phyloP scores from a whole-genome alignment of 2,113 vertebrate species.

The Corythaixoides concolor region DNA sequence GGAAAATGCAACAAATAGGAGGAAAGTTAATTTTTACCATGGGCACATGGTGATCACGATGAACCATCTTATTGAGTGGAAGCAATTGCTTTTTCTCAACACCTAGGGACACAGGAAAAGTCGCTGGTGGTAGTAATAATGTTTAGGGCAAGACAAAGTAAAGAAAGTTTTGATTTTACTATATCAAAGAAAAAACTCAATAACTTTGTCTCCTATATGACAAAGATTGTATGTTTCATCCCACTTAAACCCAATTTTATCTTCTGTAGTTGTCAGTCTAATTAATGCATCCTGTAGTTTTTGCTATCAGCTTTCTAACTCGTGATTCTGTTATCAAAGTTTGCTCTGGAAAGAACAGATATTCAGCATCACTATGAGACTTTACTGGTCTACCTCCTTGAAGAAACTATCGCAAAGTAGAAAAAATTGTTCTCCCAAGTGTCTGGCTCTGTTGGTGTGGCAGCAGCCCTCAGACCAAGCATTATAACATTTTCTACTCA shows the following conservation, averaged over 20 bases:
- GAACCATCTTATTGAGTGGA: background rate
- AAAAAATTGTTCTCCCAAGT: background rate
- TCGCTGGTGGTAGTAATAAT: background rate
- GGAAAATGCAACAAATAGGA: background rate
- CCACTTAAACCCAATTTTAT: too few relatives aligned
- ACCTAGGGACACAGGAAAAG: background rate
- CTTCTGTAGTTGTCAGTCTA: too few relatives aligned
- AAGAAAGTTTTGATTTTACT: background rate
- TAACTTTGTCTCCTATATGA: background rate
- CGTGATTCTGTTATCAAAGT: background rate
- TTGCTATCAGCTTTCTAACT: background rate
- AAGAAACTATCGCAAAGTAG: background rate
- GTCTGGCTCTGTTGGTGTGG: background rate
- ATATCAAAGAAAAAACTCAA: background rate
- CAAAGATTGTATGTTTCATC: too few relatives aligned
- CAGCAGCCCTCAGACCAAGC: background rate
- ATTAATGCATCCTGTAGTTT: too few relatives aligned
- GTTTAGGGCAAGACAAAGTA: background rate
- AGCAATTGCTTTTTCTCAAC: background rate
- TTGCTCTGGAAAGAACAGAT: background rate
- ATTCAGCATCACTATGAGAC: background rate
- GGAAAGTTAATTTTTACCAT: background rate
- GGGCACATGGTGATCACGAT: background rate
- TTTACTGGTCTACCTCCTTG: background rate
- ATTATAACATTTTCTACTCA: background rate